A percentile compares a stretch with the other conserved stretches of the same genome.
These are phyloP conservation scores for Acrossocheilus wenchowensis DNA, from an alignment of 2,797 vertebrate genomes.

Conservation along the genomic window DNA sequence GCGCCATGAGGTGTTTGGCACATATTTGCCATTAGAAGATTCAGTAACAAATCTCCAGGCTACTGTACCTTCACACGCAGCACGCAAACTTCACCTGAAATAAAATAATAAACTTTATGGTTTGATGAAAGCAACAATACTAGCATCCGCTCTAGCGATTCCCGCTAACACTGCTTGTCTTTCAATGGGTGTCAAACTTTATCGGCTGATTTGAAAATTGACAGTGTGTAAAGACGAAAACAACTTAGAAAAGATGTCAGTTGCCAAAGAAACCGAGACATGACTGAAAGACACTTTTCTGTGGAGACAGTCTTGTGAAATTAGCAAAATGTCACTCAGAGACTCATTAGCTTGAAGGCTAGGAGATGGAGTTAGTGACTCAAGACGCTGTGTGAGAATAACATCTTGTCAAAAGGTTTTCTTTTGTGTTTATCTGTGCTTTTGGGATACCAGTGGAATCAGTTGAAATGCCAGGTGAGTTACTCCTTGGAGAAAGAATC, in stretches of 20 bases:
- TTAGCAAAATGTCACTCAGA: conserved; percentile 55
- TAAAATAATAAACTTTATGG: not conserved
- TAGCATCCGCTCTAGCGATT: not conserved
- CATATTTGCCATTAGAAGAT: not conserved
- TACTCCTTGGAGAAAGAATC: conserved; percentile 14
- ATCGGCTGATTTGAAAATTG: conserved; percentile 48
- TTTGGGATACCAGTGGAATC: conserved; percentile 19
- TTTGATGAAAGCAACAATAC: not conserved
- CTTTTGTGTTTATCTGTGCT: conserved; percentile 6
- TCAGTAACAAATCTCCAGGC: not conserved
- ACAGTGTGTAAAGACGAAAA: conserved; percentile 51
- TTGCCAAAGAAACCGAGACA: conserved; percentile 41
- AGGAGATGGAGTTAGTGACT: conserved; percentile 51
- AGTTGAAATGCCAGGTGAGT: conserved; percentile 30
- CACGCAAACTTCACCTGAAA: conserved; percentile 3
- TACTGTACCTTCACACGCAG: not conserved
- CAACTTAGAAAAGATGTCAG: conserved; percentile 36
- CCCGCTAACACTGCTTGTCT: not conserved
- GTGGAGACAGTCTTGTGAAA: conserved; percentile 47
- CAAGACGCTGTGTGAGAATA: conserved; percentile 36
- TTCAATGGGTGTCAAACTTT: conserved; percentile 31
- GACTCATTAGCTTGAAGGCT: conserved; percentile 52
- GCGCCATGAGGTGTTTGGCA: not conserved
- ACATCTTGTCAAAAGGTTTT: conserved; percentile 41
- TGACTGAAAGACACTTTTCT: conserved; percentile 42